Conservation (phyloP, 2,888 invertebrate species). For the Strigamia crassipes region DNA sequence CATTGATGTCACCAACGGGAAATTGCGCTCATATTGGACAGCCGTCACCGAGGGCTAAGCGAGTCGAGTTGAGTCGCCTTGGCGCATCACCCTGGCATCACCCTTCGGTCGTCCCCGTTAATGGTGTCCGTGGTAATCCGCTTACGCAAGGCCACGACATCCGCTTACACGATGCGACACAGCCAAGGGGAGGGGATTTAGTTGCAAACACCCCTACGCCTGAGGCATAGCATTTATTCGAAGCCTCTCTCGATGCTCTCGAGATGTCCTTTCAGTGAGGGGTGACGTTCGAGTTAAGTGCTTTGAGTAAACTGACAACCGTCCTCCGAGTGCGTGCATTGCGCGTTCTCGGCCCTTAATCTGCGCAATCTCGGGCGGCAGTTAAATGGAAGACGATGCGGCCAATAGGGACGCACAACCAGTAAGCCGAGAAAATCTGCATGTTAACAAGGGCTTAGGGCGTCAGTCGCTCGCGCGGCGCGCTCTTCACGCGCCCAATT, state of each 20-base stretch:
- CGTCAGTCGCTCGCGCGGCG: constrained; percentile 42
- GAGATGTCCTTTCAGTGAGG: constrained; percentile 20
- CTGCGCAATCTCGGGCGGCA: constrained; percentile 46
- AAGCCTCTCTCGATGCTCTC: background rate
- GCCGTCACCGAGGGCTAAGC: constrained; percentile 13
- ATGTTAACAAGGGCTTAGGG: constrained; percentile 47
- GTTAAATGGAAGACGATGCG: constrained; percentile 46
- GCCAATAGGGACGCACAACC: constrained; percentile 44
- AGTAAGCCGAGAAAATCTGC: constrained; percentile 48
- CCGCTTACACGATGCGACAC: constrained; percentile 39
- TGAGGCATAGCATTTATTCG: constrained; percentile 13
- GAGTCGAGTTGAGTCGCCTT: background rate
- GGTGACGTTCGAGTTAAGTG: constrained; percentile 30
- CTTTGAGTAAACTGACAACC: constrained; percentile 35
- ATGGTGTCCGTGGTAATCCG: constrained; percentile 45
- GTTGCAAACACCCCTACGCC: background rate
- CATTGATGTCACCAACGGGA: constrained; percentile 15
- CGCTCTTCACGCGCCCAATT: constrained; percentile 45
- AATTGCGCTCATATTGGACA: constrained; percentile 28
- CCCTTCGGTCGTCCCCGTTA: constrained; percentile 24
- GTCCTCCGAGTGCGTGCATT: constrained; percentile 31
- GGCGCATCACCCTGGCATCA: background rate
- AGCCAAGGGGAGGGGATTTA: constrained; percentile 33
- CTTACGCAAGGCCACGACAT: constrained; percentile 43
- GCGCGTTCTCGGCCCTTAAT: constrained; percentile 37